Conservation (phyloP, 2,797 vertebrate genomes). For the Artibeus lituratus region DNA sequence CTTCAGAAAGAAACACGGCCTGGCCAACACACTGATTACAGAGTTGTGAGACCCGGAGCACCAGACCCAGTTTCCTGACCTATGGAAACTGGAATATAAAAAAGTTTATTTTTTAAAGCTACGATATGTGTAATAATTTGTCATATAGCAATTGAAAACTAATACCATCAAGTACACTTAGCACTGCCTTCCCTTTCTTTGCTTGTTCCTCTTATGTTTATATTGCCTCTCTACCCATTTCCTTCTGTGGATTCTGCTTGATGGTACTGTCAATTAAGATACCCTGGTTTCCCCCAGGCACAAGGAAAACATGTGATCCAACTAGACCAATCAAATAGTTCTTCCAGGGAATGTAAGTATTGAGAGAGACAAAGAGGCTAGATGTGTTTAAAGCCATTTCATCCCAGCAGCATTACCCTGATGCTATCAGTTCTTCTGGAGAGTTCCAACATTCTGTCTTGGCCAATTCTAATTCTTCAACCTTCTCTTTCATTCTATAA, state of each 20-base stretch:
- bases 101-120: background rate
- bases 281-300: background rate
- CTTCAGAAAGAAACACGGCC: background rate
- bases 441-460: background rate
- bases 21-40: background rate
- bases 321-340: background rate
- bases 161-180: background rate
- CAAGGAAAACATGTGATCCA: background rate
- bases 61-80: background rate
- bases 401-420: background rate
- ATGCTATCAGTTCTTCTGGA: background rate
- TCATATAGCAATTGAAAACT: background rate
- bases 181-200: background rate
- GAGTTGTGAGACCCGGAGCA: background rate
- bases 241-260: background rate
- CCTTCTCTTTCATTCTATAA: background rate
- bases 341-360: background rate
- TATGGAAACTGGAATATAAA: background rate
- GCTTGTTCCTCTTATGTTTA: background rate
- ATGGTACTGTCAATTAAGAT: background rate
- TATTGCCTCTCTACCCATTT: background rate
- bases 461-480: background rate
- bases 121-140: background rate
- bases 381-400: background rate
- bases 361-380: background rate